Evolutionary conservation across 1,140 invertebrate genomes (phyloP).

Genomic region (Hestina assimilis): DNA sequence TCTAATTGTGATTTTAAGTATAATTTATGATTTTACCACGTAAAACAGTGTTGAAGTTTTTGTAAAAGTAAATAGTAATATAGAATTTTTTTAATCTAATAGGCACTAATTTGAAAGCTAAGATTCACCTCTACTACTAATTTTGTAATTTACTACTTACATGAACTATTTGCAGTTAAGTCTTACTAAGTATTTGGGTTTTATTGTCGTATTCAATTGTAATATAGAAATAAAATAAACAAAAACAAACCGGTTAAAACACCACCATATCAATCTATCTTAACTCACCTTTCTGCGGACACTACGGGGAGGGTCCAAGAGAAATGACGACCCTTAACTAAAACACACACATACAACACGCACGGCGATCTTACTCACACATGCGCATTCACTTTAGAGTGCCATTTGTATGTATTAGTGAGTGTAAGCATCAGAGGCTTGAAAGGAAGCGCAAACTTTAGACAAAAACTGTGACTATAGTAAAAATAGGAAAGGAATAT

Average conservation of each 20-base stretch:
- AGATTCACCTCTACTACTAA: no score
- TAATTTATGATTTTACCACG: no score
- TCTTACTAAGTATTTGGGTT: neutral
- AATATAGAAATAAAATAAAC: no score
- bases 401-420: conserved; percentile 38
- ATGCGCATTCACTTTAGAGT: conserved; percentile 30
- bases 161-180: no score
- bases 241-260: conserved; percentile 15
- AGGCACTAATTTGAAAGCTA: no score
- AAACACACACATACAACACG: conserved; percentile 73
- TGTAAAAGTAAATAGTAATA: no score
- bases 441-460: conserved; percentile 3
- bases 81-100: no score
- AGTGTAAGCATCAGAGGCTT: conserved; percentile 20
- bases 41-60: no score
- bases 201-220: neutral
- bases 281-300: conserved; percentile 78
- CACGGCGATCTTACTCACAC: conserved; percentile 55
- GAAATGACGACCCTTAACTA: conserved; percentile 78
- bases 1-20: no score
- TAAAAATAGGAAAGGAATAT: neutral
- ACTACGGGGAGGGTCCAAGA: conserved; percentile 77
- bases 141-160: no score
- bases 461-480: neutral
- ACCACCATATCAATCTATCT: conserved; percentile 55